phyloP scores from a whole-genome alignment of 2,113 vertebrate species.

The Salvator merianae region DNA sequence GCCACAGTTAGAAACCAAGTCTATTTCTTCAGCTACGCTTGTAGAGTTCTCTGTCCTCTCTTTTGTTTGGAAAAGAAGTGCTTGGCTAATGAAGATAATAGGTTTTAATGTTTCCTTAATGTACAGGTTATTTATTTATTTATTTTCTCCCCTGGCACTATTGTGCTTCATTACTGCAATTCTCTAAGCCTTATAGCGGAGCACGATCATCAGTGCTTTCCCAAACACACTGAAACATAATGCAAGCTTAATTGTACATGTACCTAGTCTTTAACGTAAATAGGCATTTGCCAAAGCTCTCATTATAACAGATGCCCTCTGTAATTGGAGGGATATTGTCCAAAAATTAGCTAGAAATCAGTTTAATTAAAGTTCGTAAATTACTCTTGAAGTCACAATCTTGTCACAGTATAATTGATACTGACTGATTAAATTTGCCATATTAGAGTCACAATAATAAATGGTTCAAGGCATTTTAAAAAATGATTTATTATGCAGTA shows the following conservation, averaged over 20 bases:
- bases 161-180: conserved; percentile 64
- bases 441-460: conserved; percentile 15
- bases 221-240: conserved; percentile 56
- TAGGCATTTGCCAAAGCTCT: conserved; percentile 57
- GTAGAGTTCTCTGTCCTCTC: conserved; percentile 50
- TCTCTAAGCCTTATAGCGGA: conserved; percentile 55
- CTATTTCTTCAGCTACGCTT: background rate
- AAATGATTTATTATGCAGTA: background rate
- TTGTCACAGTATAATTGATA: conserved; percentile 49
- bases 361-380: conserved; percentile 69
- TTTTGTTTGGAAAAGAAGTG: conserved; percentile 52
- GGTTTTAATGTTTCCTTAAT: conserved; percentile 64
- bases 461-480: background rate
- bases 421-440: conserved; percentile 48
- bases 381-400: conserved; percentile 62
- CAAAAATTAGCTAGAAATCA: conserved; percentile 65
- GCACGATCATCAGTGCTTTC: conserved; percentile 57
- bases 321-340: conserved; percentile 66
- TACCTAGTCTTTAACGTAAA: conserved; percentile 69
- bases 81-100: conserved; percentile 68
- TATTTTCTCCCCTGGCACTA: conserved; percentile 39
- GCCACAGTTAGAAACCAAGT: conserved; percentile 56
- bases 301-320: conserved; percentile 60
- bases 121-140: conserved; percentile 12
- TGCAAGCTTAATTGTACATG: conserved; percentile 67